Base-by-base conservation (phyloP, 30 jellyfish, hydroid and myxozoan species). In the Chrysaora quinquecirrha region DNA sequence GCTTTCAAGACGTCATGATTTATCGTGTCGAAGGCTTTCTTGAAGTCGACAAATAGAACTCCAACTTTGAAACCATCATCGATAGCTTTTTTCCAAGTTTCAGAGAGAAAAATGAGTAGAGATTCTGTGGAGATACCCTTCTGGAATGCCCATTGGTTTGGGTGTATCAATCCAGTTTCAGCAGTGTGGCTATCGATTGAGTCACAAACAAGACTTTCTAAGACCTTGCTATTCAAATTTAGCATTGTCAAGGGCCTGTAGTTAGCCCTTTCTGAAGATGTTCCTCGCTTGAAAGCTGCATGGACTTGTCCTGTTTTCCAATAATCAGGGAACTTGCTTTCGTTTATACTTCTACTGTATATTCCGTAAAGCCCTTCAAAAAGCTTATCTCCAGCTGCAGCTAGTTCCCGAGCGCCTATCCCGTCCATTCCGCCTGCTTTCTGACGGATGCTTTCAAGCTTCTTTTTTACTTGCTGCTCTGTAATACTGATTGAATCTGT, bases 21-120 rank as follows among this genome's bases (percentile, higher is more conserved):
- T 3, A 74, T 48, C 29, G 74, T 74, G 38, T 52, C 79, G 88
- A 76, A 56, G 79, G 76, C 88, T 6, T 56, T 76, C 30, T 76
- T 50, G 32, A 75, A 75, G 76, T 50, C 76, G 20, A 54, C 54
- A 43, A 75, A 75, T 48, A 75, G 33, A 21, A 75, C 87, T 38
- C 87, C 78, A 12, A 75, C 78, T 49, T 54, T 75, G 29, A 20
- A 48, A 18, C 78, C 87, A 48, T 48, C 24, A 75, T 75, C 87
- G 20, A 52, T 25, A 9, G 87, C 87, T 75, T 75, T 75, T 30
- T 67, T 71, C 83, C 69, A 71, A 1, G 83, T 34, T 33, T 75
- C 87, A 30, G 77, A 48, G 3, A 75, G 87, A 30, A 48, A 25
- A 2, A 52, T 2, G 6, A 52, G 25, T 27, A 64, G 14, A 2